phyloP scores from a whole-genome alignment of 2,113 vertebrate species.

The Tachuris rubrigastra region DNA sequence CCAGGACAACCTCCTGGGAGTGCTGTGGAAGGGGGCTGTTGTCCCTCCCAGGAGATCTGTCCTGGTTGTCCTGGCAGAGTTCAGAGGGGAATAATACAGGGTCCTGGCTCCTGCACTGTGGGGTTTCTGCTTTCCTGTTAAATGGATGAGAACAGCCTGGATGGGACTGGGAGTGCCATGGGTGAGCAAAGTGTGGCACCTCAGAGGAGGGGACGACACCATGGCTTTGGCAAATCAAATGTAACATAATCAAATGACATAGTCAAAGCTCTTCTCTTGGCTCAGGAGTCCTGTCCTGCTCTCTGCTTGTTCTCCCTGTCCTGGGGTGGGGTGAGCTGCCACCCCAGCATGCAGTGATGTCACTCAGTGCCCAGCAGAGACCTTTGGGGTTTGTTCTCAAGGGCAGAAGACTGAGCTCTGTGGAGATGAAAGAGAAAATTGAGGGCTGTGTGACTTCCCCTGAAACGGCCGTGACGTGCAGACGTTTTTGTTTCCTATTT shows the following conservation, averaged over 20 bases:
- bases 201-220: neutral
- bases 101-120: neutral
- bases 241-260: neutral
- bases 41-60: neutral
- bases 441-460: neutral
- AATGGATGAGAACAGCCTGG: neutral
- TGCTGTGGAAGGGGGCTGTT: neutral
- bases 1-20: neutral
- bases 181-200: neutral
- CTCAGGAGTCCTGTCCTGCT: neutral
- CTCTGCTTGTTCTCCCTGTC: neutral
- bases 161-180: neutral
- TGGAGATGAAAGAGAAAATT: neutral
- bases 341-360: neutral
- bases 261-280: neutral
- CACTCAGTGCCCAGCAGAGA: neutral
- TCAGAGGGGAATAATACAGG: neutral
- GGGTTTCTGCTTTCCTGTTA: neutral
- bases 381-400: neutral
- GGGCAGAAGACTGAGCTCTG: neutral
- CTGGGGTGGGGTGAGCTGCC: neutral
- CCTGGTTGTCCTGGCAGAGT: neutral
- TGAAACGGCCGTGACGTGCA: neutral
- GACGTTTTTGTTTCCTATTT: neutral
- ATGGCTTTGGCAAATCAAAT: rapidly evolving